Base-by-base conservation (phyloP, 2,888 invertebrate species). In the Syrphus vitripennis region DNA sequence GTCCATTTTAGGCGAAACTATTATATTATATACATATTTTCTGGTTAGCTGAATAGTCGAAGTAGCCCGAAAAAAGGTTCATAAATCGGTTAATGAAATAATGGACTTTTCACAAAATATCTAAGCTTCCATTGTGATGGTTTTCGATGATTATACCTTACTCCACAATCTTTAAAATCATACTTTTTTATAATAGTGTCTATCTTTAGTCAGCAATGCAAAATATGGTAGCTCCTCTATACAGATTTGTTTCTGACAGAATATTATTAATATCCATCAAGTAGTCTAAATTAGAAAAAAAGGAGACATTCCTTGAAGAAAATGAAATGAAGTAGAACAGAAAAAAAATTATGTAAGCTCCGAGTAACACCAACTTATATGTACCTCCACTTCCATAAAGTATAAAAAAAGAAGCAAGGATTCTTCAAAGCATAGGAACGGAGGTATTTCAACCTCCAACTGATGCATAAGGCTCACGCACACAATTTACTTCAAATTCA, bases 161-260 rank as follows among this genome's bases (percentile, higher is more conserved):
- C n/a, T n/a, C n/a, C n/a, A n/a, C n/a, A n/a, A n/a, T n/a, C n/a
- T n/a, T n/a, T n/a, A n/a, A n/a, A n/a, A n/a, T n/a, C n/a, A n/a
- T n/a, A n/a, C n/a, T n/a, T n/a, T n/a, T n/a, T n/a, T n/a, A n/a
- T n/a, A n/a, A n/a, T n/a, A n/a, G n/a, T n/a, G n/a, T n/a, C n/a
- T n/a, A n/a, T n/a, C n/a, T 45, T 3, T 14, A 50, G 50, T 48
- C 7, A 71, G 26, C n/a, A n/a, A n/a, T 70, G 34, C 19, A 65
- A 81, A 80, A 81, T 53, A 81, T 53, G 40, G 48, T 31, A 42
- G 37, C 77, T 86, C 72, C 50, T 63, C 63, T 77, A 57, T 63
- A 74, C 72, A 82, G 82, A 86, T 86, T 84, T 84, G 86, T 86
- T 63, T 78, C 82, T 86, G 86, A 86, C 82, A 86, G 77, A 78